These are phyloP conservation scores for Paradisaea rubra DNA, from an alignment of 2,113 vertebrate species.

Conservation along the genomic window DNA sequence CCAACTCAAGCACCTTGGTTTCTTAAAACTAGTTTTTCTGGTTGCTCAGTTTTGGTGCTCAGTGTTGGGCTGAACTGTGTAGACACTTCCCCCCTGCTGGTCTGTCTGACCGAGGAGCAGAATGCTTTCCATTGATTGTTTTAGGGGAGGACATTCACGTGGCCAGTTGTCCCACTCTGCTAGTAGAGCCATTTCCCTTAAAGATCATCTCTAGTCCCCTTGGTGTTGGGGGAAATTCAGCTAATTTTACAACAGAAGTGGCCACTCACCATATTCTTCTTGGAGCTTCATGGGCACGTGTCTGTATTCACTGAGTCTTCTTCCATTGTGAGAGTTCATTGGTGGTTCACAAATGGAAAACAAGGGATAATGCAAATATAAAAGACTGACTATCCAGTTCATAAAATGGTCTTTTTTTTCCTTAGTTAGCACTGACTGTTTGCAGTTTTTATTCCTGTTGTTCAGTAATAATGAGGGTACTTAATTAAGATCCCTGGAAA, in stretches of 20 bases:
- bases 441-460: neutral
- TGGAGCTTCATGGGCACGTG: neutral
- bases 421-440: neutral
- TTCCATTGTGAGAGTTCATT: neutral
- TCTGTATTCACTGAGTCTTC: neutral
- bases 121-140: neutral
- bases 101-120: neutral
- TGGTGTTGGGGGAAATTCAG: neutral
- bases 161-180: neutral
- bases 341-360: neutral
- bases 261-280: neutral
- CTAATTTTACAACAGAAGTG: neutral
- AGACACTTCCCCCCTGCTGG: neutral
- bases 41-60: neutral
- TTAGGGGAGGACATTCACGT: neutral
- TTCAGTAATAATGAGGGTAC: neutral
- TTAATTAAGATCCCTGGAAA: neutral
- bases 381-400: neutral
- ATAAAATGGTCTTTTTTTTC: neutral
- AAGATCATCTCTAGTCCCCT: neutral
- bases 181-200: neutral
- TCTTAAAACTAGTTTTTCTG: accelerated
- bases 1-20: neutral
- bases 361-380: neutral
- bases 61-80: neutral